phyloP scores from a whole-genome alignment of 1,140 invertebrate genomes.

The Kradibia gibbosae region DNA sequence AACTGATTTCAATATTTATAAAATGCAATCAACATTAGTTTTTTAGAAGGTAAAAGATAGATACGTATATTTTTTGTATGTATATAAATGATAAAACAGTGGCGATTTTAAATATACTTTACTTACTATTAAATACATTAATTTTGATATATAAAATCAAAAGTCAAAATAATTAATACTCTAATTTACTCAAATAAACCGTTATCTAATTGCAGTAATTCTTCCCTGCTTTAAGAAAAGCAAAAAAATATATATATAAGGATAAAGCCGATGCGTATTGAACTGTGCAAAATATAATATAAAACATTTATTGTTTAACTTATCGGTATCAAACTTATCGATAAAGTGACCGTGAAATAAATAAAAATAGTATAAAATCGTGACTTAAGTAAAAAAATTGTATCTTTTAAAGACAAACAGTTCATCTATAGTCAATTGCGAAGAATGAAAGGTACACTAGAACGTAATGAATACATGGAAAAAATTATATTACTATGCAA shows the following conservation, averaged over 20 bases:
- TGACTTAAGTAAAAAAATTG: neutral
- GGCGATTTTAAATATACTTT: neutral
- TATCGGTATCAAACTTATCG: too few relatives aligned
- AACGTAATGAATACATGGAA: neutral
- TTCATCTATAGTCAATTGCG: constrained; percentile 22
- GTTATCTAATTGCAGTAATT: too few relatives aligned
- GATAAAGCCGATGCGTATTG: neutral
- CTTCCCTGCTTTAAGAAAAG: too few relatives aligned
- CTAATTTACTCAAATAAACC: too few relatives aligned
- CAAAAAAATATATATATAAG: neutral
- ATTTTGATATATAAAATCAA: too few relatives aligned
- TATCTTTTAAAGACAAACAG: neutral
- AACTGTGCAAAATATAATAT: neutral
- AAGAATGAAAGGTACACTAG: constrained; percentile 1
- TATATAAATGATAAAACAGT: neutral
- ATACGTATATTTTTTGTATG: neutral
- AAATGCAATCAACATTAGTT: too few relatives aligned
- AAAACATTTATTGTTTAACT: neutral
- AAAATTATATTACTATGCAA: constrained; percentile 14
- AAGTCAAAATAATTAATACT: too few relatives aligned
- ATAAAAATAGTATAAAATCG: neutral
- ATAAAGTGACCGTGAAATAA: neutral
- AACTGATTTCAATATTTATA: too few relatives aligned
- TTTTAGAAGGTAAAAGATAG: neutral
- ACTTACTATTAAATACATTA: neutral